Evolutionary conservation across 1,140 invertebrate species (phyloP).

Genomic region (Drosophila prosaltans): DNA sequence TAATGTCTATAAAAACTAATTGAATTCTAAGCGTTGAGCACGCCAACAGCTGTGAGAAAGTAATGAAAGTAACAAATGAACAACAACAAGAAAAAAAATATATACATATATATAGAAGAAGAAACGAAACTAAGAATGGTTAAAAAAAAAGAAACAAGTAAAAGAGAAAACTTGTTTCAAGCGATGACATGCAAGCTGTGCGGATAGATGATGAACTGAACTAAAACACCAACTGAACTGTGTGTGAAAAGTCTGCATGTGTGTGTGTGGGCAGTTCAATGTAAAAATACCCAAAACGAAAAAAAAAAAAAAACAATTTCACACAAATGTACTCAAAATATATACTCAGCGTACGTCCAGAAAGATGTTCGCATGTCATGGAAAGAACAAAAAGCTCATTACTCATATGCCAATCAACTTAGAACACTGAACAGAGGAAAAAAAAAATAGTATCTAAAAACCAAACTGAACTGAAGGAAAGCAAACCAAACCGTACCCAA

Average conservation of each 20-base stretch:
- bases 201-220: constrained; percentile 31
- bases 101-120: neutral
- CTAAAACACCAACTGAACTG: constrained; percentile 12
- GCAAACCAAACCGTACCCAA: constrained; percentile 15
- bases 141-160: constrained; percentile 32
- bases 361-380: constrained; percentile 58
- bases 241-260: constrained; percentile 15
- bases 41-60: constrained; percentile 77
- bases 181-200: constrained; percentile 78
- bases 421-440: constrained; percentile 1
- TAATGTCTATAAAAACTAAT: constrained; percentile 82
- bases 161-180: constrained; percentile 49
- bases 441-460: neutral
- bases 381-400: constrained; percentile 78
- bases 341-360: constrained; percentile 18
- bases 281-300: constrained; percentile 10
- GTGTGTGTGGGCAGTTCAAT: constrained; percentile 65
- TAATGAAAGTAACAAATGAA: constrained; percentile 56
- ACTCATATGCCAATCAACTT: constrained; percentile 79
- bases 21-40: constrained; percentile 79
- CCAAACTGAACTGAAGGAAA: neutral
- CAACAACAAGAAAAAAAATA: constrained; percentile 27
- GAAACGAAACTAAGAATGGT: constrained; percentile 14
- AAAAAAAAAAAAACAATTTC: constrained; percentile 63
- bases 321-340: constrained; percentile 64